Percentiles rank a stretch among this genome's conserved stretches.
Conservation (phyloP, 2,113 vertebrate species). For the Willisornis vidua region DNA sequence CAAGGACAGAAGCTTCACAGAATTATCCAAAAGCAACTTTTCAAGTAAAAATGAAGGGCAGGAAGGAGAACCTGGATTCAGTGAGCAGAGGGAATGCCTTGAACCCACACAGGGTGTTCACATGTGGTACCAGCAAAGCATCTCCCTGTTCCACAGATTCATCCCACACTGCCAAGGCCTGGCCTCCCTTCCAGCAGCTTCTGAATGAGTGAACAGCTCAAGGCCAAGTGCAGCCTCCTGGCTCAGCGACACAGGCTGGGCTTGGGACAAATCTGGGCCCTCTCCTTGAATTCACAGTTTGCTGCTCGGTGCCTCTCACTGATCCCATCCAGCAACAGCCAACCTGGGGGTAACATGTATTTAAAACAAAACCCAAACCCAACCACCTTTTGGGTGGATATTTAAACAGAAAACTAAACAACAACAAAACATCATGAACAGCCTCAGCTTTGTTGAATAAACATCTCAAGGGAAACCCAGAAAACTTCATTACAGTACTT, state of each 20-base stretch:
- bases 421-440: background rate
- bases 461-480: background rate
- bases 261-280: background rate
- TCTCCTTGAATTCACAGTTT: background rate
- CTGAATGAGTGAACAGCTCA: background rate
- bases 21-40: background rate
- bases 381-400: accelerated
- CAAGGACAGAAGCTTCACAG: background rate
- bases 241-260: background rate
- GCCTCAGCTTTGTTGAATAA: background rate
- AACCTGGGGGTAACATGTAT: background rate
- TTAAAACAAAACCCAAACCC: background rate
- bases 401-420: background rate
- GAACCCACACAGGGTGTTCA: background rate
- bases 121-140: background rate
- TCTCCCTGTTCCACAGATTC: background rate
- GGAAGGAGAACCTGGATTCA: background rate
- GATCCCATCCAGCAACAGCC: background rate
- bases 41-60: slow-evolving; percentile 6
- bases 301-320: background rate
- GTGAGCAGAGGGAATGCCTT: background rate
- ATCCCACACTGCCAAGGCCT: background rate
- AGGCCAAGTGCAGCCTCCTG: background rate
- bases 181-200: background rate
- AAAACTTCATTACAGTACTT: background rate